A percentile compares a stretch with the other conserved stretches of the same genome.
Conservation (phyloP, 2,113 vertebrate species). For the Sceloporus tristichus region DNA sequence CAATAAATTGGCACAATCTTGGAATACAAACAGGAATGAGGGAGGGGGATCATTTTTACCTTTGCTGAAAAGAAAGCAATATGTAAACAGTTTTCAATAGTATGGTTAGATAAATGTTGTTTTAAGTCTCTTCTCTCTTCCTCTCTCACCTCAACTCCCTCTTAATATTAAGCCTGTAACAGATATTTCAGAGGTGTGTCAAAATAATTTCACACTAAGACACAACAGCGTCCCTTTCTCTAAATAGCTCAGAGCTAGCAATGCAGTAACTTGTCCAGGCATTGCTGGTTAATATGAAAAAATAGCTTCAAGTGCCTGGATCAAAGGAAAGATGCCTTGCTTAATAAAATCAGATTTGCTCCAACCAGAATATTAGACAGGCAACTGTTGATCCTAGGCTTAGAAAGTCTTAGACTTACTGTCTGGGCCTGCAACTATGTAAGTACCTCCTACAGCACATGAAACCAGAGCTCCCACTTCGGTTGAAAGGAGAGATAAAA, state of each 20-base stretch:
- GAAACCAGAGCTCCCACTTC: background rate
- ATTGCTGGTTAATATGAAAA: constrained; percentile 15
- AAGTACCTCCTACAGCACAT: constrained; percentile 23
- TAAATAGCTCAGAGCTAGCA: constrained; percentile 18
- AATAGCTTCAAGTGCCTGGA: background rate
- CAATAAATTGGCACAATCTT: background rate
- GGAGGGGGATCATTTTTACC: background rate
- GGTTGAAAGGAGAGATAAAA: no score
- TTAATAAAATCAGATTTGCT: constrained; percentile 41
- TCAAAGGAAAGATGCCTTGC: constrained; percentile 33
- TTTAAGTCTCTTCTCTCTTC: background rate
- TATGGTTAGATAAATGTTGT: background rate
- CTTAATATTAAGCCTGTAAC: constrained; percentile 24
- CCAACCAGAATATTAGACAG: constrained; percentile 47
- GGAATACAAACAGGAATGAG: background rate
- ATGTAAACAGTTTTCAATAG: background rate
- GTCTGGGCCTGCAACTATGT: constrained; percentile 60
- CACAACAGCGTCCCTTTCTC: background rate
- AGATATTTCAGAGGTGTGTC: constrained; percentile 12
- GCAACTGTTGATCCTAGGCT: constrained; percentile 49
- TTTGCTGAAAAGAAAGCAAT: background rate
- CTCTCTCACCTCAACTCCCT: background rate
- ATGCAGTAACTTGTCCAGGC: constrained; percentile 2
- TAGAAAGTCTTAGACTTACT: constrained; percentile 48
- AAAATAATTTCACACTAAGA: constrained; percentile 7